phyloP scores from a whole-genome alignment of 2,113 vertebrate genomes.

The Corythaixoides concolor region DNA sequence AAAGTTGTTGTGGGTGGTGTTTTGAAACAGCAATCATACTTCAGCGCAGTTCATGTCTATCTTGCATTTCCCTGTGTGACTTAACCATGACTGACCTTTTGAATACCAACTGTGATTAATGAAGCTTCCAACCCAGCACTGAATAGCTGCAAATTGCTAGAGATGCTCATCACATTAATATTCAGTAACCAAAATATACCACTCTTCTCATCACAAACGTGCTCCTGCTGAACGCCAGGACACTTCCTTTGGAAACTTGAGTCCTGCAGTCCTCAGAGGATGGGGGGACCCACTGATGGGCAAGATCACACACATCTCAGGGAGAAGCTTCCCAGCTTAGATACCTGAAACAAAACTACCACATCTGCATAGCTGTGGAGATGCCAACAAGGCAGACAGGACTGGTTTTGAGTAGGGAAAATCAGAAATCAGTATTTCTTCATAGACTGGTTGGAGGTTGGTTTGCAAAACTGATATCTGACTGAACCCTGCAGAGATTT shows the following conservation, averaged over 20 bases:
- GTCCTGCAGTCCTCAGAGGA: background rate
- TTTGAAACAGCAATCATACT: background rate
- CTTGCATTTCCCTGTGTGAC: background rate
- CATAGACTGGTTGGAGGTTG: background rate
- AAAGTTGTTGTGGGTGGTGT: rapidly evolving
- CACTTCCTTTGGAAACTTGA: background rate
- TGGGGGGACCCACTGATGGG: background rate
- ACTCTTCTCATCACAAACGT: background rate
- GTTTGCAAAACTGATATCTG: background rate
- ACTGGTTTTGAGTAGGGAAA: background rate
- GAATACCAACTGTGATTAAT: background rate
- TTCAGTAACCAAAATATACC: constrained; percentile 15
- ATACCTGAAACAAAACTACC: background rate
- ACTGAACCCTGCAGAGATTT: background rate
- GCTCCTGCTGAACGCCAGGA: background rate
- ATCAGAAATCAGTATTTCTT: background rate
- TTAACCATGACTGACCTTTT: constrained; percentile 16
- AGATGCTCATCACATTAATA: constrained; percentile 15
- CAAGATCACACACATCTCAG: background rate
- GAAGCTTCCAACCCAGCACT: background rate
- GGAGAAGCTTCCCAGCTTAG: background rate
- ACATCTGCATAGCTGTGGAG: background rate
- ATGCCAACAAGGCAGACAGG: background rate
- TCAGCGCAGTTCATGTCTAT: background rate
- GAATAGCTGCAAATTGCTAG: constrained; percentile 13